phyloP scores from a whole-genome alignment of 1,140 invertebrate genomes.

The Steinernema feltiae region DNA sequence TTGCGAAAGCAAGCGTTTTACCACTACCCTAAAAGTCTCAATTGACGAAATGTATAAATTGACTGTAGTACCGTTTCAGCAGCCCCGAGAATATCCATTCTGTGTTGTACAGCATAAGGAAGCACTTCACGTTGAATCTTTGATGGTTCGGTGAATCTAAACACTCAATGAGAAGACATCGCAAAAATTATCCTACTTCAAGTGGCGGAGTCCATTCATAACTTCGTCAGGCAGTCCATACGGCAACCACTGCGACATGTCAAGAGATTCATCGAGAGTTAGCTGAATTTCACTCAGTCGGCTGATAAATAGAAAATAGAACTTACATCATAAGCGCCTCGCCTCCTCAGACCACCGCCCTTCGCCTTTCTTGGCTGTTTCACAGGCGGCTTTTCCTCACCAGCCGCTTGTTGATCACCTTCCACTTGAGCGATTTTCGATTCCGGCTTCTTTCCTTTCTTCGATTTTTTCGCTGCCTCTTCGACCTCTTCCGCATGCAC shows the following conservation, averaged over 20 bases:
- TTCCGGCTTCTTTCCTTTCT: too few species aligned
- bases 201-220: neutral
- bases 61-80: constrained; percentile 71
- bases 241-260: neutral
- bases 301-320: too few species aligned
- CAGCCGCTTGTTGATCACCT: neutral
- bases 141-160: constrained; percentile 76
- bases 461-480: too few species aligned
- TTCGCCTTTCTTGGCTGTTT: too few species aligned
- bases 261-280: neutral
- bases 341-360: too few species aligned
- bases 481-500: too few species aligned
- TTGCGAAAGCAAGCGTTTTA: constrained; percentile 90
- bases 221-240: neutral
- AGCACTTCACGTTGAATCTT: constrained; percentile 72
- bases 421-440: too few species aligned
- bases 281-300: too few species aligned
- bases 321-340: too few species aligned
- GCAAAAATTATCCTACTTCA: neutral
- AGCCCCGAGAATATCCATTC: constrained; percentile 84
- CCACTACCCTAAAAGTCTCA: constrained; percentile 72
- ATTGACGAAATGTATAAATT: constrained; percentile 21
- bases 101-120: constrained; percentile 76
- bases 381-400: too few species aligned
- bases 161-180: constrained; percentile 31